Percentiles rank a stretch among this genome's conserved stretches.
These are phyloP conservation scores for Apolygus lucorum DNA, from an alignment of 1,140 invertebrate species.

Conservation along the genomic window DNA sequence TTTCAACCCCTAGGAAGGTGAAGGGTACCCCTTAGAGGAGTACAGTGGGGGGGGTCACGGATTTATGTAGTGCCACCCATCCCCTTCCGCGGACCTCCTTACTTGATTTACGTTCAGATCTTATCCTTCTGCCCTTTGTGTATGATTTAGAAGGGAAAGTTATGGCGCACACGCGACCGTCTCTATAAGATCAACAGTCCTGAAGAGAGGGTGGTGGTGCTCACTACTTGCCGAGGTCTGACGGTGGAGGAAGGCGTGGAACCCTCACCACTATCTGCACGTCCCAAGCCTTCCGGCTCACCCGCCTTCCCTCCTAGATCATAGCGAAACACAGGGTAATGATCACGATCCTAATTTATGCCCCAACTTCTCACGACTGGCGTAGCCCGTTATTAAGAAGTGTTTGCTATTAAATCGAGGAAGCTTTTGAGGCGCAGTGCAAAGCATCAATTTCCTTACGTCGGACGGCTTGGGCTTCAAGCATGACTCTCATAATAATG, in stretches of 20 bases:
- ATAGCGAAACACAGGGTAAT: too few relatives aligned
- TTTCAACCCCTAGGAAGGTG: neutral
- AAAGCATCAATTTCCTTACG: too few relatives aligned
- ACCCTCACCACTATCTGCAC: too few relatives aligned
- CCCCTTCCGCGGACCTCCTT: slow-evolving; percentile 3
- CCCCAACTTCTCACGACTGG: slow-evolving; percentile 14
- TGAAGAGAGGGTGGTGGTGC: neutral
- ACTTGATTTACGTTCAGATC: slow-evolving; percentile 14
- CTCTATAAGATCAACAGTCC: slow-evolving; percentile 16
- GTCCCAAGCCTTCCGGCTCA: too few relatives aligned
- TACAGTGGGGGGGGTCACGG: neutral
- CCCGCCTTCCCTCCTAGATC: too few relatives aligned
- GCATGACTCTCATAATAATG: too few relatives aligned
- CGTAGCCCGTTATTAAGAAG: slow-evolving; percentile 13
- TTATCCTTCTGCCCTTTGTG: slow-evolving; percentile 14
- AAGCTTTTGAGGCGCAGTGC: too few relatives aligned
- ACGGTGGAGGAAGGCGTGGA: too few relatives aligned
- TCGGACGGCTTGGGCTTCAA: too few relatives aligned
- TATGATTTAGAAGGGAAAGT: slow-evolving; percentile 13
- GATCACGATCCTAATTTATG: slow-evolving; percentile 14
- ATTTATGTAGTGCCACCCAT: slow-evolving; percentile 1
- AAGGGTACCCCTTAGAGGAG: neutral
- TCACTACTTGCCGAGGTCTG: too few relatives aligned
- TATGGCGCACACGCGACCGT: slow-evolving; percentile 9
- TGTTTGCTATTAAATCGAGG: slow-evolving; percentile 7